Evolutionary conservation across 2,888 invertebrate genomes (phyloP).

Genomic region (Bugulina stolonifera): DNA sequence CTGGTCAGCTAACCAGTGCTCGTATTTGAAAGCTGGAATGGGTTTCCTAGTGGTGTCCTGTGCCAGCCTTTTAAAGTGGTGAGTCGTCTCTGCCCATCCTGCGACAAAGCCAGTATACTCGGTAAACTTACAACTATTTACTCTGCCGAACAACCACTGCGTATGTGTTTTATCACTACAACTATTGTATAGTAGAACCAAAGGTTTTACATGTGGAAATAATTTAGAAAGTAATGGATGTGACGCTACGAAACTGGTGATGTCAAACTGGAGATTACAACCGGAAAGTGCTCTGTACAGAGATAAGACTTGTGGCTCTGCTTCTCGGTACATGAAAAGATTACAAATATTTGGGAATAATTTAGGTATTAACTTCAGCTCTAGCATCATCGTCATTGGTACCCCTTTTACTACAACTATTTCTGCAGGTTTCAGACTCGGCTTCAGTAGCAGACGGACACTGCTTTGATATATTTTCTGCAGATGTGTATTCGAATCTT

Average conservation of each 20-base stretch:
- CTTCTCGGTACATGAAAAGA: slow-evolving; percentile 4
- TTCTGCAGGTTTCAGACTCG: not conserved
- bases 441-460: not conserved
- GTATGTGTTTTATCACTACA: not conserved
- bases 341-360: not conserved
- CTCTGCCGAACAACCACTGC: not conserved
- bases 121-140: not conserved
- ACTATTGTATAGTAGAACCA: not conserved
- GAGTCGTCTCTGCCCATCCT: not conserved
- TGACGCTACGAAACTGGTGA: not conserved
- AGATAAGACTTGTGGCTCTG: not conserved
- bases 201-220: not conserved
- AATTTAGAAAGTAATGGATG: not conserved
- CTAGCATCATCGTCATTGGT: not conserved
- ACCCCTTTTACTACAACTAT: not conserved
- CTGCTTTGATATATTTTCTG: not conserved
- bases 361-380: not conserved
- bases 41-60: not conserved
- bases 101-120: not conserved
- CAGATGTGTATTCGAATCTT: not conserved
- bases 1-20: not conserved
- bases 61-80: not conserved
- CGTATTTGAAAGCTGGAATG: not conserved
- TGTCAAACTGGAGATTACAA: not conserved
- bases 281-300: not conserved